phyloP scores from a whole-genome alignment of 2,888 invertebrate species.

The Xestoiulus laeticollis region DNA sequence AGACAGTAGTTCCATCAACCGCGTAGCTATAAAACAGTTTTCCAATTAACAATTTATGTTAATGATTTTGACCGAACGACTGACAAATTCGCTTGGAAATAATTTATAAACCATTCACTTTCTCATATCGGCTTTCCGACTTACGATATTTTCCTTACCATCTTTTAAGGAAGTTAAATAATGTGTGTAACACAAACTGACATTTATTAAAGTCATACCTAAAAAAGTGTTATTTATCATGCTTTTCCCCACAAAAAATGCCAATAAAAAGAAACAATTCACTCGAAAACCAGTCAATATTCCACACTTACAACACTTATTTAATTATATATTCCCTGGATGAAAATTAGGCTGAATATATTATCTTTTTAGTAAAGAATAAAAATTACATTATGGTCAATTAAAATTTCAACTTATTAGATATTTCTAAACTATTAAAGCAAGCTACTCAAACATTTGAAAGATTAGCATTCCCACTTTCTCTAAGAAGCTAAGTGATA shows the following conservation, averaged over 20 bases:
- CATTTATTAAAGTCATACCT: not conserved
- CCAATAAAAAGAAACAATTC: no score
- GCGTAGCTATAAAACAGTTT: not conserved
- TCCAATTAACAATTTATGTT: constrained; percentile 39
- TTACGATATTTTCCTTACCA: not conserved
- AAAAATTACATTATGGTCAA: no score
- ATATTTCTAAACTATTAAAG: not conserved
- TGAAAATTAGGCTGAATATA: no score
- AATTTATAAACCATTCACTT: constrained; percentile 16
- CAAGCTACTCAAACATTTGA: not conserved
- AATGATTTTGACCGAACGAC: constrained; percentile 34
- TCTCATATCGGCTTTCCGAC: not conserved
- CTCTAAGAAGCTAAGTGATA: not conserved
- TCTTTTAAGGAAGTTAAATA: not conserved
- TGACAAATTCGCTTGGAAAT: constrained; percentile 14
- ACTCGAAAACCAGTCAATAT: no score
- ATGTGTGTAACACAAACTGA: not conserved
- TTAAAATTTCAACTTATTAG: no score
- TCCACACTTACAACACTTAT: no score
- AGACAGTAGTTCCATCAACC: constrained; percentile 4
- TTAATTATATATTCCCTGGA: no score
- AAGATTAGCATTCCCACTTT: not conserved
- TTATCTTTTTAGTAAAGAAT: no score
- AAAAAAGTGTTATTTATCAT: no score
- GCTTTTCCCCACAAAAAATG: no score